Conservation (phyloP, 2,888 invertebrate species). For the Synanthedon formicaeformis region DNA sequence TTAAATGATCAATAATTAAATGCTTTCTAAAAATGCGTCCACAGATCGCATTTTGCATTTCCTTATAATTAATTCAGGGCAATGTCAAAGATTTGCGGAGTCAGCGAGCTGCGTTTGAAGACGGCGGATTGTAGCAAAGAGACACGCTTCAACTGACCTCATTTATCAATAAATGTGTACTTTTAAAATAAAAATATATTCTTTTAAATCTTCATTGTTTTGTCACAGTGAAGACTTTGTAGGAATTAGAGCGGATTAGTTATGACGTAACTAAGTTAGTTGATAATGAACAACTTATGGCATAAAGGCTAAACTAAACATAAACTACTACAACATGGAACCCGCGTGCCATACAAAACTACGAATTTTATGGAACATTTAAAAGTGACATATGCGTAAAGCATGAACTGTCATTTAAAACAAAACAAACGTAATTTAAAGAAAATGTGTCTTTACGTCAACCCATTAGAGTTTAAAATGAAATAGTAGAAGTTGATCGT, state of each 20-base stretch:
- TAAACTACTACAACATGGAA: too few species aligned
- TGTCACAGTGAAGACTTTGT: not conserved
- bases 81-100: conserved; percentile 29
- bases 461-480: too few species aligned
- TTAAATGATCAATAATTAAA: conserved; percentile 1
- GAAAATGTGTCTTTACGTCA: too few species aligned
- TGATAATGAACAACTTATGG: too few species aligned
- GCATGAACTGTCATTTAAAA: too few species aligned
- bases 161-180: conserved; percentile 5
- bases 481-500: too few species aligned
- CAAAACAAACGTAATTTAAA: too few species aligned
- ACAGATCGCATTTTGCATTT: conserved; percentile 27
- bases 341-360: too few species aligned
- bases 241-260: not conserved
- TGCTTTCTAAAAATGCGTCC: not conserved
- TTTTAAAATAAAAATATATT: conserved; percentile 1
- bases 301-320: too few species aligned
- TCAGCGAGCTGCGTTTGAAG: conserved; percentile 18
- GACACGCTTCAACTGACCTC: conserved; percentile 5
- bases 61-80: conserved; percentile 23
- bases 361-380: too few species aligned
- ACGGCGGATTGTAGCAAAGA: not conserved
- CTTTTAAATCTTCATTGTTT: conserved; percentile 4
- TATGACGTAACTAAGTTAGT: not conserved
- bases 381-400: too few species aligned